phyloP scores from a whole-genome alignment of 1,140 invertebrate species.

The Archivesica marissinica region DNA sequence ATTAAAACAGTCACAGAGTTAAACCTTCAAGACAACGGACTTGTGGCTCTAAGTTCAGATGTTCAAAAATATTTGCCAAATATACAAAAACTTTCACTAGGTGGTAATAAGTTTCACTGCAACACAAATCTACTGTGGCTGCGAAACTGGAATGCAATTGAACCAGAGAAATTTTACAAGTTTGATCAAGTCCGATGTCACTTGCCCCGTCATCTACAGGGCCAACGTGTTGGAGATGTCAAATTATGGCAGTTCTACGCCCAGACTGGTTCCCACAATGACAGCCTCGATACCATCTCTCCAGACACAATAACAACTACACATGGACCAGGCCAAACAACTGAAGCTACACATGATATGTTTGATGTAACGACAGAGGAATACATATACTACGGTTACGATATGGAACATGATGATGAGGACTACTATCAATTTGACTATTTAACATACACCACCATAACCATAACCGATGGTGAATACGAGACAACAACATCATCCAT shows the following conservation, averaged over 20 bases:
- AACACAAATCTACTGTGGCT: constrained; percentile 77
- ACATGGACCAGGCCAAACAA: neutral
- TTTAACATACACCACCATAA: neutral
- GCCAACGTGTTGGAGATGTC: constrained; percentile 71
- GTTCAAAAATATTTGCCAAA: constrained; percentile 88
- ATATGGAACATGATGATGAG: neutral
- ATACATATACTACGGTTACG: neutral
- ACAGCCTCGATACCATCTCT: neutral
- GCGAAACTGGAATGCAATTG: constrained; percentile 77
- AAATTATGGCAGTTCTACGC: neutral
- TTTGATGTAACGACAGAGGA: neutral
- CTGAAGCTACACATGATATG: neutral
- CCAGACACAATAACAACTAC: neutral
- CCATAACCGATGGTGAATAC: neutral
- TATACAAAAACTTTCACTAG: constrained; percentile 83
- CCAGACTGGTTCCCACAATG: neutral
- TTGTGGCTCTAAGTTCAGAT: constrained; percentile 88
- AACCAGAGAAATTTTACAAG: constrained; percentile 73
- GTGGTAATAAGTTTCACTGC: constrained; percentile 84
- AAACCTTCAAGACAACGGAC: constrained; percentile 84
- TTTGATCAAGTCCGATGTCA: constrained; percentile 75
- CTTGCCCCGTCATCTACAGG: constrained; percentile 71
- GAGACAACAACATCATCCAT: neutral
- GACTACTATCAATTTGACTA: neutral
- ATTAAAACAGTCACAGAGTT: constrained; percentile 64